Conservation (phyloP, 2,113 vertebrate species). For the Cottus gobio region DNA sequence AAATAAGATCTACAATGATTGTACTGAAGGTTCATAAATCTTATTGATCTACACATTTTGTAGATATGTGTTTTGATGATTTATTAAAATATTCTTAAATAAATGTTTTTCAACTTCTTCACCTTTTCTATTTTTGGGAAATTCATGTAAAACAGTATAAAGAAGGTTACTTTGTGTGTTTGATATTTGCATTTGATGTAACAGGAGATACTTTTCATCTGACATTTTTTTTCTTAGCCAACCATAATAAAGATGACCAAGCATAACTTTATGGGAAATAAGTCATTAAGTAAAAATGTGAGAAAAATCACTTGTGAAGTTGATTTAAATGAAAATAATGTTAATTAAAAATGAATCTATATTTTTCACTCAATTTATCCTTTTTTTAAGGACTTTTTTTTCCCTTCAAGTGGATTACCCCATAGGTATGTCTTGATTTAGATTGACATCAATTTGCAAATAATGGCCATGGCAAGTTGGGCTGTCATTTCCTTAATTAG, state of each 20-base stretch:
- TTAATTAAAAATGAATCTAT: too few relatives aligned
- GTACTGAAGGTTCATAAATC: conserved; percentile 85
- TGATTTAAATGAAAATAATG: too few relatives aligned
- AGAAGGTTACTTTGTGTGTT: background rate
- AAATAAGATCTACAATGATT: conserved; percentile 85
- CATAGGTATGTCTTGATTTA: too few relatives aligned
- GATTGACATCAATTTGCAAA: too few relatives aligned
- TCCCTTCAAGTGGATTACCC: too few relatives aligned
- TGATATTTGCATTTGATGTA: background rate
- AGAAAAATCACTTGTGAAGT: background rate
- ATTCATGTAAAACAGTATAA: background rate
- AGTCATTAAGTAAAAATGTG: background rate
- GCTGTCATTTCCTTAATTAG: too few relatives aligned
- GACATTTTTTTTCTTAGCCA: background rate
- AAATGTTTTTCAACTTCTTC: conserved; percentile 3
- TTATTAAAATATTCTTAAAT: conserved; percentile 84
- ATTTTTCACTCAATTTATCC: too few relatives aligned
- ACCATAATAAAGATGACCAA: background rate
- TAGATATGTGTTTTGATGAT: conserved; percentile 84
- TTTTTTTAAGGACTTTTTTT: too few relatives aligned
- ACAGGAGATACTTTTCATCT: background rate
- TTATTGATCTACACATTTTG: conserved; percentile 82
- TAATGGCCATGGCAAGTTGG: too few relatives aligned
- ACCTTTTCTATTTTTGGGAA: background rate
- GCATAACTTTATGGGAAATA: background rate